A percentile compares a stretch with the other conserved stretches of the same genome.
These are phyloP conservation scores for Stenodera caucasica DNA, from an alignment of 2,888 invertebrate species.

Conservation along the genomic window DNA sequence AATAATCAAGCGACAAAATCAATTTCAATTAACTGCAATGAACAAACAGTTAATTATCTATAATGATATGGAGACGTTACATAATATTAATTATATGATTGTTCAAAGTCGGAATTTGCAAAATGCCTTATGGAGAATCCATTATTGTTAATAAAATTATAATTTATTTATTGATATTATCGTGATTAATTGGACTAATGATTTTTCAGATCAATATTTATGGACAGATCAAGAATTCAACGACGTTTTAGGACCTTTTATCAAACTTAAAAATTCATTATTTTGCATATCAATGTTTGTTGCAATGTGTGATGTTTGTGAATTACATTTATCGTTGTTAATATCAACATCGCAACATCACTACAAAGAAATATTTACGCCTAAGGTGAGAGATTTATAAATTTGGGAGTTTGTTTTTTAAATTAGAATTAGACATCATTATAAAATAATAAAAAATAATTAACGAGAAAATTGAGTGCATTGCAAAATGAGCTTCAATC, in stretches of 20 bases:
- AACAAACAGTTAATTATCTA: background rate
- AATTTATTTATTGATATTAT: background rate
- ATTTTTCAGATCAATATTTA: constrained; percentile 14
- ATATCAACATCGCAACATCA: background rate
- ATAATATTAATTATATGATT: background rate
- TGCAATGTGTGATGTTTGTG: constrained; percentile 23
- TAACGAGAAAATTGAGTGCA: too few species aligned
- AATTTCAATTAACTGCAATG: background rate
- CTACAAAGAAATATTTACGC: background rate
- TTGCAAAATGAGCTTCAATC: too few species aligned
- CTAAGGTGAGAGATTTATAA: background rate
- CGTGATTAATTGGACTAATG: background rate
- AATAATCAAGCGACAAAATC: background rate
- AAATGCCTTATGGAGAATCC: constrained; percentile 33
- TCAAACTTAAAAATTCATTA: background rate
- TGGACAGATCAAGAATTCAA: background rate
- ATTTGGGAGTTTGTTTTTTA: too few species aligned
- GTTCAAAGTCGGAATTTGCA: background rate
- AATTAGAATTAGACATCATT: too few species aligned
- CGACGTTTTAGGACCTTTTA: background rate
- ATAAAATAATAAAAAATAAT: too few species aligned
- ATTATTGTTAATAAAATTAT: constrained; percentile 31
- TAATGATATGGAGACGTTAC: background rate
- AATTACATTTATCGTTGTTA: background rate
- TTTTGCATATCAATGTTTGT: constrained; percentile 26